Conservation (phyloP, 1,140 invertebrate species). For the Polyergus mexicanus region DNA sequence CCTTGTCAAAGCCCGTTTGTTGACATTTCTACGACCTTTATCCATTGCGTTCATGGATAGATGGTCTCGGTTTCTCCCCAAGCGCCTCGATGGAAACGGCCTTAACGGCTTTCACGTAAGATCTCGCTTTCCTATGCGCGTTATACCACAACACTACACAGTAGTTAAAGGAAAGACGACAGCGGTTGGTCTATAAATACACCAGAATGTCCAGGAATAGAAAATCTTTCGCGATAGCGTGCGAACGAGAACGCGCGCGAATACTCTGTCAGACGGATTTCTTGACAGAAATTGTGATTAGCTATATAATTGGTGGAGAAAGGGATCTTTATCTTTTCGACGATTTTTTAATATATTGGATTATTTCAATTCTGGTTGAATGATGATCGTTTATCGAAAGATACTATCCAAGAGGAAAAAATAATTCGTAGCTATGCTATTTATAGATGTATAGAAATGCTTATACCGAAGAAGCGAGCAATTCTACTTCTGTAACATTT, state of each 20-base stretch:
- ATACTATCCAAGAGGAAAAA: neutral
- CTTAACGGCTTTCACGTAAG: constrained; percentile 77
- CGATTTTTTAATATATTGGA: too few relatives aligned
- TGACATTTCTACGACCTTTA: constrained; percentile 76
- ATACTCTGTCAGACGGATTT: constrained; percentile 2
- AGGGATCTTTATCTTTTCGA: neutral
- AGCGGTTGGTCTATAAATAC: constrained; percentile 82
- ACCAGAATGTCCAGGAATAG: constrained; percentile 80
- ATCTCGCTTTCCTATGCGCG: constrained; percentile 74
- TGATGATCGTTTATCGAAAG: neutral
- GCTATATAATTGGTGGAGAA: constrained; percentile 24
- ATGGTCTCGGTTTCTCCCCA: constrained; percentile 70
- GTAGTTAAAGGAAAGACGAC: constrained; percentile 63
- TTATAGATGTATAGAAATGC: neutral
- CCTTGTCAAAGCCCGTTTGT: constrained; percentile 70
- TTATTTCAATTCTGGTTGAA: neutral
- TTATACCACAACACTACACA: constrained; percentile 58
- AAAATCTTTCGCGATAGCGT: constrained; percentile 77
- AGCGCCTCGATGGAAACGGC: constrained; percentile 61
- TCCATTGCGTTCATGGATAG: constrained; percentile 47
- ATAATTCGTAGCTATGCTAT: neutral
- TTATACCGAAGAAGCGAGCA: neutral
- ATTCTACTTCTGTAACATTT: constrained; percentile 13
- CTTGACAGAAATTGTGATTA: constrained; percentile 44
- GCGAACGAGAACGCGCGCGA: constrained; percentile 44